phyloP scores from a whole-genome alignment of 2,888 invertebrate genomes.

The Caenorhabditis doughertyi region DNA sequence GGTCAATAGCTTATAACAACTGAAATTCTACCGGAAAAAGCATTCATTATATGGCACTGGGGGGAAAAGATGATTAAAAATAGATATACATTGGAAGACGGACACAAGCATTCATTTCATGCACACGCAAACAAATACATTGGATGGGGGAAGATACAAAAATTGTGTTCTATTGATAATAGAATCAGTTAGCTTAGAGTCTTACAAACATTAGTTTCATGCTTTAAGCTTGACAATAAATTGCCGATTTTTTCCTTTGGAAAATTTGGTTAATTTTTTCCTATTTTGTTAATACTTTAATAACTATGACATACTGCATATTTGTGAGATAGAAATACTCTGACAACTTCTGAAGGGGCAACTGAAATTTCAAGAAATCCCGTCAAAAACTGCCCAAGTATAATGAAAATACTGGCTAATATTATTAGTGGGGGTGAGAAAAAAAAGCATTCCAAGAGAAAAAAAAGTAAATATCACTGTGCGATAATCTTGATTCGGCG shows the following conservation, averaged over 20 bases:
- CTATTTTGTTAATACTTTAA: too few species aligned
- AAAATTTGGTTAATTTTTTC: not conserved
- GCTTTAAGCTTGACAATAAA: not conserved
- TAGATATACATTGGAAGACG: slow-evolving; percentile 6
- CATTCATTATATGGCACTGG: slow-evolving; percentile 5
- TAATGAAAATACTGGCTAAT: not conserved
- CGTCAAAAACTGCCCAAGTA: too few species aligned
- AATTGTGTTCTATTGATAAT: slow-evolving; percentile 13
- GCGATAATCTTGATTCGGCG: slow-evolving; percentile 24
- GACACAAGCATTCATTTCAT: slow-evolving; percentile 15
- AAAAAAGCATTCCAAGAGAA: not conserved
- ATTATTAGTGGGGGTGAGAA: not conserved
- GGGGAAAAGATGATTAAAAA: slow-evolving; percentile 6
- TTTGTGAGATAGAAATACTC: too few species aligned
- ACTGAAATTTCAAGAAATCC: too few species aligned
- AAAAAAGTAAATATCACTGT: not conserved
- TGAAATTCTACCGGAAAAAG: slow-evolving; percentile 25
- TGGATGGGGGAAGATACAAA: not conserved
- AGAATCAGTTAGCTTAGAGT: not conserved
- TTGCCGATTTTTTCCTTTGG: not conserved
- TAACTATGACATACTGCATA: too few species aligned
- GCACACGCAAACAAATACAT: slow-evolving; percentile 3
- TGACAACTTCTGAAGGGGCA: too few species aligned
- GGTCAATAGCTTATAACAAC: slow-evolving; percentile 28
- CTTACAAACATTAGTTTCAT: too few species aligned